These are phyloP conservation scores for Battus philenor DNA, from an alignment of 1,140 invertebrate species.

Conservation along the genomic window DNA sequence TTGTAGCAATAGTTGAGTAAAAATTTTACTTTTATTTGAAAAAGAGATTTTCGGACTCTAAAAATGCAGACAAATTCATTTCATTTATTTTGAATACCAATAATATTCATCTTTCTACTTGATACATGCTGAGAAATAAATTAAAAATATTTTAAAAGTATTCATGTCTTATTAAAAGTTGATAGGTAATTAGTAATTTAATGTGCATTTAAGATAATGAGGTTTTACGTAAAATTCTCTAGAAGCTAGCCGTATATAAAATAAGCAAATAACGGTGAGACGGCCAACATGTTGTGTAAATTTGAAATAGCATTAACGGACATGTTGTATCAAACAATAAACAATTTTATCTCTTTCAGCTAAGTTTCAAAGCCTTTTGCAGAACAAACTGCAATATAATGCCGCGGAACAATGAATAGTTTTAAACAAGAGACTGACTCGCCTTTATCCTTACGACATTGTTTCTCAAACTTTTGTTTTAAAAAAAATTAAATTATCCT, in stretches of 20 bases:
- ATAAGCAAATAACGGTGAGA: not conserved
- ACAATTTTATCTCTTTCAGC: constrained; percentile 8
- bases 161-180: too few relatives aligned
- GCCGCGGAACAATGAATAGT: not conserved
- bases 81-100: too few relatives aligned
- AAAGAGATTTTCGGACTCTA: too few relatives aligned
- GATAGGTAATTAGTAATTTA: too few relatives aligned
- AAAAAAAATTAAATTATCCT: too few relatives aligned
- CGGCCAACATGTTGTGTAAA: not conserved
- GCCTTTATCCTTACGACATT: not conserved
- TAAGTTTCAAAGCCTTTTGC: constrained; percentile 4
- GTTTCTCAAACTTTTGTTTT: not conserved
- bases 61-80: too few relatives aligned
- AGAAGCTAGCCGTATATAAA: not conserved
- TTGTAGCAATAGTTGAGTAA: too few relatives aligned
- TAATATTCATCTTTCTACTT: too few relatives aligned
- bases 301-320: not conserved
- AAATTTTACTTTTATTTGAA: too few relatives aligned
- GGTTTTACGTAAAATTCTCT: not conserved
- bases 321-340: constrained; percentile 7
- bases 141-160: too few relatives aligned
- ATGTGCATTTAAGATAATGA: too few relatives aligned
- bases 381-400: not conserved
- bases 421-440: not conserved
- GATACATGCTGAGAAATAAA: too few relatives aligned